Conservation (phyloP, 2,113 vertebrate genomes). For the Propithecus coquereli region DNA sequence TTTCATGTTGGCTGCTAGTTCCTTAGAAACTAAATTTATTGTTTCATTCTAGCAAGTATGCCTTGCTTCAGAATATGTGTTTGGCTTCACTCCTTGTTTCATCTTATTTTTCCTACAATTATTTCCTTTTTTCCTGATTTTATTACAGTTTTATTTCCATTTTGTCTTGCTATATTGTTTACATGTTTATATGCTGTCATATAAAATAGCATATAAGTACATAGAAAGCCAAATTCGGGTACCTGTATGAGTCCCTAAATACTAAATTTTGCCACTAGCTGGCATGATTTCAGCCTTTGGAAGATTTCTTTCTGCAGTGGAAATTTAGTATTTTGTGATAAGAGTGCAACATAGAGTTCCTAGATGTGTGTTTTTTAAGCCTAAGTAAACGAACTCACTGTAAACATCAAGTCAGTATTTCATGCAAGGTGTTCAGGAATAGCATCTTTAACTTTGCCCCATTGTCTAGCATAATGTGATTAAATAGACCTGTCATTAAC, state of each 20-base stretch:
- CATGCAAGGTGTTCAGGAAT: neutral
- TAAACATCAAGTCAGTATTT: constrained; percentile 1
- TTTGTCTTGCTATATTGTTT: neutral
- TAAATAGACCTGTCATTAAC: constrained; percentile 16
- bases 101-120: constrained; percentile 1
- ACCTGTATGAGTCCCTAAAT: neutral
- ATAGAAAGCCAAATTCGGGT: neutral
- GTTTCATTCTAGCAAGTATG: neutral
- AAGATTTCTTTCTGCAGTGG: neutral
- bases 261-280: neutral
- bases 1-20: constrained; percentile 4
- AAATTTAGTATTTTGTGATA: constrained; percentile 23
- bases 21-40: neutral
- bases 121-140: neutral
- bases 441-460: neutral
- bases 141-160: neutral
- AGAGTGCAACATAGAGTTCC: neutral
- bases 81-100: neutral
- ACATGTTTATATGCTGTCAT: neutral
- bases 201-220: neutral
- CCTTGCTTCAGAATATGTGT: neutral
- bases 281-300: neutral
- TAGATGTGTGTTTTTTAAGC: neutral
- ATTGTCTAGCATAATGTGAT: constrained; percentile 19
- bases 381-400: neutral